phyloP scores from a whole-genome alignment of 1,140 invertebrate genomes.

The Drosophila lacertosa region DNA sequence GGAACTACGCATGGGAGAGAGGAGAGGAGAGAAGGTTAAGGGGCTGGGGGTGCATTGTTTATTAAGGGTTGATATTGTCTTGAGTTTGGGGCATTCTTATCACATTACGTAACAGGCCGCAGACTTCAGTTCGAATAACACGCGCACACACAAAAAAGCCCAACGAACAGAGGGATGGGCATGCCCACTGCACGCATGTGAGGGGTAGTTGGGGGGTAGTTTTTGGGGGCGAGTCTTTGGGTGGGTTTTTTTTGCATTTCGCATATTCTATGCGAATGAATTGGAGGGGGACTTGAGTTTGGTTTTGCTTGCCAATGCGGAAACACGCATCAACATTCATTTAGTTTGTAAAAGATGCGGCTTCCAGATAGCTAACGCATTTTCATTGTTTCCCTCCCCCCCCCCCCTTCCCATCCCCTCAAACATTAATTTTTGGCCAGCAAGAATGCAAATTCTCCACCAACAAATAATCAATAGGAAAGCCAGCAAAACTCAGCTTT shows the following conservation, averaged over 20 bases:
- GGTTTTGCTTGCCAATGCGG: slow-evolving; percentile 44
- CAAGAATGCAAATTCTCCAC: slow-evolving; percentile 69
- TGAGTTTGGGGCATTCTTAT: slow-evolving; percentile 60
- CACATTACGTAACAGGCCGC: slow-evolving; percentile 79
- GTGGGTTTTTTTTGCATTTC: slow-evolving; percentile 20
- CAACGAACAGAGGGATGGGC: slow-evolving; percentile 11
- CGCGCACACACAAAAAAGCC: no score
- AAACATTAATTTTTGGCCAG: slow-evolving; percentile 52
- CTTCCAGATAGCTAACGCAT: slow-evolving; percentile 44
- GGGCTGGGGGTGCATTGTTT: not conserved
- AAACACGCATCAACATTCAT: slow-evolving; percentile 53
- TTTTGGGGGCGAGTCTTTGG: slow-evolving; percentile 1
- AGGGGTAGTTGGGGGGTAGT: slow-evolving; percentile 9
- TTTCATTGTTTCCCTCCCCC: slow-evolving; percentile 18
- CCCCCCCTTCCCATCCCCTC: not conserved
- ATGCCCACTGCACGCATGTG: slow-evolving; percentile 9
- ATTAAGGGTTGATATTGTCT: slow-evolving; percentile 15
- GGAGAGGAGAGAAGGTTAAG: not conserved
- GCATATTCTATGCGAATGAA: slow-evolving; percentile 1
- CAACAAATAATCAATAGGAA: slow-evolving; percentile 15
- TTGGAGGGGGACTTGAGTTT: slow-evolving; percentile 2
- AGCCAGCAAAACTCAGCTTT: not conserved
- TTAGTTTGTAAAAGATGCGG: slow-evolving; percentile 49
- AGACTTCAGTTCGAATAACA: slow-evolving; percentile 74
- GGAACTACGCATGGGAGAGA: not conserved